Evolutionary conservation across 1,140 invertebrate genomes (phyloP), one percentile per base, ranked within the genome.

Genomic region (Ips nitidus): DNA sequence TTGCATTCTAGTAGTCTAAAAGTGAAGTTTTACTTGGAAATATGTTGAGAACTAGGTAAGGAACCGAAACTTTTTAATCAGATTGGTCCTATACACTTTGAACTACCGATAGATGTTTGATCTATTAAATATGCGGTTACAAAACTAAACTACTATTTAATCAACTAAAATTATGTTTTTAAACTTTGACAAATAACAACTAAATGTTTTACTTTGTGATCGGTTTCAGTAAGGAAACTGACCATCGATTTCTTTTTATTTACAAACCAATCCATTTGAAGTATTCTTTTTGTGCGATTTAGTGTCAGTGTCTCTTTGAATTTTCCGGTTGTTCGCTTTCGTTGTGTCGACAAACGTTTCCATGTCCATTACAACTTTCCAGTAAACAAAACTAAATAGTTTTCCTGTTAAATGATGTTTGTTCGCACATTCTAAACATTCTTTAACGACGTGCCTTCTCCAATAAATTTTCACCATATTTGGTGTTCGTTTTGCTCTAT

Each of bases 321-420:
- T 50, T 50, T 50, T 50, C 45, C 45, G 45, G 45, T 22, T 22
- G 7, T 50, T 22, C 22, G 45, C 6, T 50, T 50, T 50, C 45
- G 45, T 50, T 50, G 6, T 22, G 45, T 1, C 45, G 45, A 50
- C 45, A 50, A 50, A 50, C 45, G 45, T 6, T 50, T 22, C 45
- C 22, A 50, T 50, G 45, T 50, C 45, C 45, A 50, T 50, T 50
- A 50, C 7, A 50, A 50, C 45, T 50, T 50, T 50, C 22, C 7
- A 50, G 45, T 50, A 50, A 50, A 50, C 45, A 50, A 50, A 50
- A 50, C 45, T 50, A 50, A 50, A 50, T 22, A 6, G 45, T 50
- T 50, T 50, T 22, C 22, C 6, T 50, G 45, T 50, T 50, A 50
- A 50, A 50, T 50, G 45, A 50, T 50, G 45, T 50, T 50, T 22